Conservation (phyloP, 2,113 vertebrate species). For the Lycocorax pyrrhopterus region DNA sequence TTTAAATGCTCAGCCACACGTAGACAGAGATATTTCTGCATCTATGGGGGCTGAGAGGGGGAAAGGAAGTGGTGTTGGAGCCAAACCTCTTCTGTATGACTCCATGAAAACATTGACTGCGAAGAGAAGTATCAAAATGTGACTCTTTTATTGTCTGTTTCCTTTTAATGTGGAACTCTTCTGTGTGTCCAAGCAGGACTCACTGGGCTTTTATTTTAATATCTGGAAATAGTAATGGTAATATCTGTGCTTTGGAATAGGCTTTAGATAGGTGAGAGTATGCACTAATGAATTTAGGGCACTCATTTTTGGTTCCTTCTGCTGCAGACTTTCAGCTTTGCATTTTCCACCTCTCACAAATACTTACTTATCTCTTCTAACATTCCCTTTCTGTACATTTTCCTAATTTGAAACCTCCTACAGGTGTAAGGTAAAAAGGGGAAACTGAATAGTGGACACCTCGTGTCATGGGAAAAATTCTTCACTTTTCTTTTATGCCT, state of each 20-base stretch:
- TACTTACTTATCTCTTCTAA: not conserved
- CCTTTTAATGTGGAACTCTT: not conserved
- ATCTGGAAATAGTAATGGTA: not conserved
- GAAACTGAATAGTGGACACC: not conserved
- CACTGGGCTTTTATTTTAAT: not conserved
- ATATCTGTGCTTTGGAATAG: not conserved
- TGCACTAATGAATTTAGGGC: not conserved
- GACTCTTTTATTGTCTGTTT: not conserved
- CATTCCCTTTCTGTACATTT: not conserved
- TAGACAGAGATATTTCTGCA: not conserved
- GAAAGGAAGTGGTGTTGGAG: not conserved
- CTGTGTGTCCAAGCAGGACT: not conserved
- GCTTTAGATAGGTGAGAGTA: not conserved
- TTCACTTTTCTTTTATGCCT: not conserved
- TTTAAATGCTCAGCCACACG: not conserved
- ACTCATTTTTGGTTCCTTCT: not conserved
- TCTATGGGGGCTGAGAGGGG: not conserved
- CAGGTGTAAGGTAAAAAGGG: not conserved
- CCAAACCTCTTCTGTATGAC: not conserved
- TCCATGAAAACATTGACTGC: not conserved
- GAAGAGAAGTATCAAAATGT: not conserved
- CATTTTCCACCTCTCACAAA: not conserved
- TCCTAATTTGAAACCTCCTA: not conserved
- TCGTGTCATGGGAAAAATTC: not conserved
- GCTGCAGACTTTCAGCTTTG: not conserved